These are phyloP conservation scores for Peromyscus attwateri DNA, from an alignment of 2,797 vertebrate species.

Conservation along the genomic window DNA sequence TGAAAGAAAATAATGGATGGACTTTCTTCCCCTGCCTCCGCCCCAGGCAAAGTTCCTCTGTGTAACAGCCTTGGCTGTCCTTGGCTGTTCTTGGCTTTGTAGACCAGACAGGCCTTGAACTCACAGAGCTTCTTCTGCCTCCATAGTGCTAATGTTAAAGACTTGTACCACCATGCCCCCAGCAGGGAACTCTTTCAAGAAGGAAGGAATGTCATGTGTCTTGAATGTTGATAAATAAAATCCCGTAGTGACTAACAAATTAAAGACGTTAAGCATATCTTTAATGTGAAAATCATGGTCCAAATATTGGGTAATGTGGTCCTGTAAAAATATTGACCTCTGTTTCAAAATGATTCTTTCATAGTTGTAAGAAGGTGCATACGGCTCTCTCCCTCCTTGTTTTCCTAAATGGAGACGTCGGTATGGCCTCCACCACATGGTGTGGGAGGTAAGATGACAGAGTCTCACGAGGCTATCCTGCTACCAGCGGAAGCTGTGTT, in stretches of 20 bases:
- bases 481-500: background rate
- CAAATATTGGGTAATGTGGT: background rate
- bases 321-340: background rate
- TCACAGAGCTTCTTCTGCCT: background rate
- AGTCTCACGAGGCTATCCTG: background rate
- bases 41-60: background rate
- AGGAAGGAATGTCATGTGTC: background rate
- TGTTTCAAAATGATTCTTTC: slow-evolving; percentile 32
- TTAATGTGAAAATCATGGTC: background rate
- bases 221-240: background rate
- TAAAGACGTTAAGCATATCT: background rate
- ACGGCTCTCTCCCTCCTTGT: background rate
- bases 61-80: background rate
- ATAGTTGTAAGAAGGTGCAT: background rate
- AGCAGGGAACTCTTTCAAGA: background rate
- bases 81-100: background rate
- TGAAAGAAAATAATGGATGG: slow-evolving; percentile 20
- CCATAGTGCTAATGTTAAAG: background rate
- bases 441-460: background rate
- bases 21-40: background rate
- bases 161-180: too few relatives aligned
- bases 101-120: background rate
- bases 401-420: slow-evolving; percentile 12
- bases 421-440: background rate
- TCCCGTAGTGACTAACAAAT: background rate